phyloP scores from a whole-genome alignment of 2,797 vertebrate species.

The Pseudotriccus pelzelni region DNA sequence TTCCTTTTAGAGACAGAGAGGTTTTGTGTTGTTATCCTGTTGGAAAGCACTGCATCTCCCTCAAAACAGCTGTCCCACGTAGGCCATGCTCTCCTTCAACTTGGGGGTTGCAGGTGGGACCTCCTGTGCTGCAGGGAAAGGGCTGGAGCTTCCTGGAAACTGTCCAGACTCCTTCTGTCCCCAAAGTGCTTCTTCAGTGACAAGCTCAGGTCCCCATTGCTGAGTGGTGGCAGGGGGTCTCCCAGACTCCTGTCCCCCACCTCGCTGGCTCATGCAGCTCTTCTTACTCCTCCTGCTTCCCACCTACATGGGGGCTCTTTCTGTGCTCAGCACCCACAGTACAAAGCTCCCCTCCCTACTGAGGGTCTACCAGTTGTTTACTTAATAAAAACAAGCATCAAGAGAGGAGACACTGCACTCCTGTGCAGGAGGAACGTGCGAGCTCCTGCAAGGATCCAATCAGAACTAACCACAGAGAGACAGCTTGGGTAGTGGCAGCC shows the following conservation, averaged over 20 bases:
- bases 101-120: not conserved
- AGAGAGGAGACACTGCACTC: not conserved
- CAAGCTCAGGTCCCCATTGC: not conserved
- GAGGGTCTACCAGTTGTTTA: not conserved
- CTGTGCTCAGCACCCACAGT: not conserved
- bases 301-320: fast-evolving
- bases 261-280: not conserved
- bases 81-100: fast-evolving
- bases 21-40: not conserved
- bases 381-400: not conserved
- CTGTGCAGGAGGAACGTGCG: not conserved
- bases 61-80: not conserved
- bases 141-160: not conserved
- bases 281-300: not conserved
- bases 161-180: fast-evolving
- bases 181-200: not conserved
- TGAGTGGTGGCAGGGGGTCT: too few relatives aligned
- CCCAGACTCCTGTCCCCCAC: not conserved
- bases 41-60: not conserved
- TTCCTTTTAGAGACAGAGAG: not conserved
- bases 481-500: not conserved
- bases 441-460: not conserved
- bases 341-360: not conserved
- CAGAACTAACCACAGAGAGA: not conserved
- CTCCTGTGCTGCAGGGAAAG: not conserved